Base-by-base conservation (phyloP, 2,797 vertebrate species). In the Pseudocheirus occidentalis region DNA sequence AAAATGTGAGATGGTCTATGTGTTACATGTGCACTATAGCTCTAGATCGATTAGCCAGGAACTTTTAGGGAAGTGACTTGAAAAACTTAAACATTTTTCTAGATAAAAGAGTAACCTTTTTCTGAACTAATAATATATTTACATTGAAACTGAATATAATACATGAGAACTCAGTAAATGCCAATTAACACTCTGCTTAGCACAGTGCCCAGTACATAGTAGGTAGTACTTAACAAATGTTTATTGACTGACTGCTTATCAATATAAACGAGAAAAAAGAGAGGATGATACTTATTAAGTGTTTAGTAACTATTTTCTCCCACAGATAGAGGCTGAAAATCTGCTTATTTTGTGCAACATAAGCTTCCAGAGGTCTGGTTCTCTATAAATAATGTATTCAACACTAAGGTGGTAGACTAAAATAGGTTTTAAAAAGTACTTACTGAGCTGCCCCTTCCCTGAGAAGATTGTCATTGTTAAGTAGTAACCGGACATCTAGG, bases 381-480 rank as follows among this genome's bases (percentile, higher is more conserved):
- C 95, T 90, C 31, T 73, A 34, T 90, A 91, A 50, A 91, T 9
- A 92, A 59, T 56, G 93, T 53, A 96, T 29, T 29, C 21, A 92
- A 57, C 24, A 53, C 94, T 94, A 93, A 50, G 93, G 52, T 56
- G 58, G 94, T 62, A 95, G 0, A 54, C 3, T 28, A 95, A 62
- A 89, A 92, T 18, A 34, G 0, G 91, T 93, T 95, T 94, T 73
- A 46, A 55, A 95, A 3, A 81, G 54, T 97, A 99, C 99, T 99
- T 97, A 99, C 99, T 99, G 99, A 94, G 99, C 99, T 16, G 99
- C 99, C 94, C 99, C 99, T 98, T 99, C 99, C 98, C 99, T 99
- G 99, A 99, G 99, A 96, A 99, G 99, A 98, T 99, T 99, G 98
- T 99, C 99, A 98, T 99, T 99, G 98, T 99, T 99, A 97, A 99